phyloP scores from a whole-genome alignment of 2,113 vertebrate genomes.

The Himantopus leucocephalus region DNA sequence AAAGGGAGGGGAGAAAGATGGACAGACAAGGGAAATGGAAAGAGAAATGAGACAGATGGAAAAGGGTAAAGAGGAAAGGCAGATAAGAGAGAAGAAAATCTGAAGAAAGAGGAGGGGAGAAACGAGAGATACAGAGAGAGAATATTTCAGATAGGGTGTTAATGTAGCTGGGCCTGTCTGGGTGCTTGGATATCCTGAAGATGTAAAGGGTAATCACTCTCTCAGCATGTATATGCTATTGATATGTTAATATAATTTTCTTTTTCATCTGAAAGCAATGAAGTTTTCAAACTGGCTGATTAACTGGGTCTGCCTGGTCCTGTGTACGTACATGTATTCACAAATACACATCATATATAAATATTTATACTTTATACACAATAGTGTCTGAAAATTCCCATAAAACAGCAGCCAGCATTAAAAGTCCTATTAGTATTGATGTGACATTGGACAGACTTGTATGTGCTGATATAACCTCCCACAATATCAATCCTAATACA shows the following conservation, averaged over 20 bases:
- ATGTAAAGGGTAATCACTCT: slow-evolving; percentile 75
- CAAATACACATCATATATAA: slow-evolving; percentile 12
- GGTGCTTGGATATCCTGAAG: slow-evolving; percentile 59
- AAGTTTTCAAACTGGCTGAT: slow-evolving; percentile 76
- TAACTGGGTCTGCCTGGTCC: slow-evolving; percentile 53
- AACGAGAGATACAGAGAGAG: slow-evolving; percentile 2
- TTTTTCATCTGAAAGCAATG: slow-evolving; percentile 74
- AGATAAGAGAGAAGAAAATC: slow-evolving; percentile 67
- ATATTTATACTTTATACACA: slow-evolving; percentile 59
- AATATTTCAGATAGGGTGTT: slow-evolving; percentile 56
- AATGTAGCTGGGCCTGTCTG: slow-evolving; percentile 24
- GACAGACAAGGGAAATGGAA: slow-evolving; percentile 21
- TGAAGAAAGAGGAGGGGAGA: slow-evolving; percentile 31
- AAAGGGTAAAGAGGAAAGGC: slow-evolving; percentile 52
- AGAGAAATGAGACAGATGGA: slow-evolving; percentile 34
- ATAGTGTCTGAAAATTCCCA: slow-evolving; percentile 40
- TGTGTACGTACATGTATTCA: neutral
- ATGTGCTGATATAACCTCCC: neutral
- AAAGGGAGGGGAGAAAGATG: slow-evolving; percentile 5
- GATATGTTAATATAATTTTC: slow-evolving; percentile 79
- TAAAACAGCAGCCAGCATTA: slow-evolving; percentile 13
- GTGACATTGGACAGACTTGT: neutral
- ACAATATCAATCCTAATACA: neutral
- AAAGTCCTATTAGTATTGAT: slow-evolving; percentile 28
- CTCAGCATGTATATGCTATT: slow-evolving; percentile 74